A percentile compares a stretch with the other conserved stretches of the same genome.
phyloP scores from a whole-genome alignment of 2,797 vertebrate species.

The Mallotus villosus region DNA sequence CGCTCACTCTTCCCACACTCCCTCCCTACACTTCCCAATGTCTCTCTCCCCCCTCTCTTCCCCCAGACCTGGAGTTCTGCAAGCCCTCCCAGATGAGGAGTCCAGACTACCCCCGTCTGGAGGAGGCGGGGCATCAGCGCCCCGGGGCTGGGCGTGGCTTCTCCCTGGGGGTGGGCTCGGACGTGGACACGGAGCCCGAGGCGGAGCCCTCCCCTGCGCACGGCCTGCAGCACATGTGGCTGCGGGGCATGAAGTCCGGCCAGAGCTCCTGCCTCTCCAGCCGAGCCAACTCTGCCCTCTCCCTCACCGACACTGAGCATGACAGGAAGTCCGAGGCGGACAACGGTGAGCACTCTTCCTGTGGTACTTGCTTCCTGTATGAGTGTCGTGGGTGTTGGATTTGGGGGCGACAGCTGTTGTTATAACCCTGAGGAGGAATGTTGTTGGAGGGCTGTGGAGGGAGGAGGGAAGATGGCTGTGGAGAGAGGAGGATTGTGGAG shows the following conservation, averaged over 20 bases:
- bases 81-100: constrained; percentile 84
- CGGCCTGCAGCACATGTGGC: constrained; percentile 91
- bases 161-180: constrained; percentile 87
- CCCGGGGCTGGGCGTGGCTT: constrained; percentile 77
- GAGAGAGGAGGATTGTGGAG: constrained; percentile 8
- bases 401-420: too few species aligned
- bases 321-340: constrained; percentile 96
- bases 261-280: constrained; percentile 95
- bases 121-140: constrained; percentile 49
- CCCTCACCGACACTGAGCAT: constrained; percentile 96
- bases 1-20: background rate
- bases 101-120: constrained; percentile 79
- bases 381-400: too few species aligned
- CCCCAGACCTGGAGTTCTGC: constrained; percentile 88
- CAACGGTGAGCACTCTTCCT: constrained; percentile 81
- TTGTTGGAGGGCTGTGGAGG: background rate
- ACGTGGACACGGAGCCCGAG: constrained; percentile 92
- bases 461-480: constrained; percentile 23
- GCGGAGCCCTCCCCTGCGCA: constrained; percentile 88
- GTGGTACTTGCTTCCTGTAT: background rate
- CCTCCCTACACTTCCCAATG: background rate
- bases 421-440: background rate
- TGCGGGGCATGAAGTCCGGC: constrained; percentile 92
- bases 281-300: constrained; percentile 93
- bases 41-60: constrained; percentile 3